A percentile compares a stretch with the other conserved stretches of the same genome.
Conservation (phyloP, 92 coral and sea anemone genomes). For the Anthopleura xanthogrammica region DNA sequence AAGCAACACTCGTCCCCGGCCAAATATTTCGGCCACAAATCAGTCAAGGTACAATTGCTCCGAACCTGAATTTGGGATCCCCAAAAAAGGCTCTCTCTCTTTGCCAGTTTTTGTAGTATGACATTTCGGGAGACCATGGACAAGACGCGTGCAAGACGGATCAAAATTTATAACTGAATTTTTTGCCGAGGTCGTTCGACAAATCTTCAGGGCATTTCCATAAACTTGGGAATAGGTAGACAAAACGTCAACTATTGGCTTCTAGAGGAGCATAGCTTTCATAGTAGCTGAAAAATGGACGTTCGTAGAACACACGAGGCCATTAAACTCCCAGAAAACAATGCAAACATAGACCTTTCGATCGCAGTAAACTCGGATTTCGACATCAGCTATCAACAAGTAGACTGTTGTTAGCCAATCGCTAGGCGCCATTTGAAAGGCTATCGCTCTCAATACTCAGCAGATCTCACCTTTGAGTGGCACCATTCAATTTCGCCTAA, state of each 20-base stretch:
- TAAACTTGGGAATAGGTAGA: neutral
- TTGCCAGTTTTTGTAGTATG: constrained; percentile 40
- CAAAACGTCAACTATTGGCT: neutral
- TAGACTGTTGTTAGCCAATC: constrained; percentile 37
- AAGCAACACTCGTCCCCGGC: constrained; percentile 10
- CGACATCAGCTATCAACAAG: constrained; percentile 56
- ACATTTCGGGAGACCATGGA: constrained; percentile 33
- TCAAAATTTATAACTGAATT: constrained; percentile 10
- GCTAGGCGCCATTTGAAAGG: constrained; percentile 36
- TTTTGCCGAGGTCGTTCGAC: constrained; percentile 14
- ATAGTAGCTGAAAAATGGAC: constrained; percentile 25
- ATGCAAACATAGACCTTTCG: constrained; percentile 49
- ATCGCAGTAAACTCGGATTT: constrained; percentile 47
- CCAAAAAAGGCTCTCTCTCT: constrained; percentile 34
- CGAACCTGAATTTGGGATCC: constrained; percentile 39
- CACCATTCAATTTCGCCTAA: constrained; percentile 50
- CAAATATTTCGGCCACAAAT: constrained; percentile 24
- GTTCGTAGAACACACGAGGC: constrained; percentile 39
- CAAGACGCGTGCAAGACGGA: constrained; percentile 22
- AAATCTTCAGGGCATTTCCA: constrained; percentile 3
- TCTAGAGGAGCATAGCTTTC: constrained; percentile 5
- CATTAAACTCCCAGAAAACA: constrained; percentile 37
- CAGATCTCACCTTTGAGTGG: constrained; percentile 58
- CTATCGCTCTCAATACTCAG: constrained; percentile 44
- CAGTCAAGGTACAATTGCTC: neutral